Conservation (phyloP, 2,888 invertebrate genomes). For the Strigamia crassipes region DNA sequence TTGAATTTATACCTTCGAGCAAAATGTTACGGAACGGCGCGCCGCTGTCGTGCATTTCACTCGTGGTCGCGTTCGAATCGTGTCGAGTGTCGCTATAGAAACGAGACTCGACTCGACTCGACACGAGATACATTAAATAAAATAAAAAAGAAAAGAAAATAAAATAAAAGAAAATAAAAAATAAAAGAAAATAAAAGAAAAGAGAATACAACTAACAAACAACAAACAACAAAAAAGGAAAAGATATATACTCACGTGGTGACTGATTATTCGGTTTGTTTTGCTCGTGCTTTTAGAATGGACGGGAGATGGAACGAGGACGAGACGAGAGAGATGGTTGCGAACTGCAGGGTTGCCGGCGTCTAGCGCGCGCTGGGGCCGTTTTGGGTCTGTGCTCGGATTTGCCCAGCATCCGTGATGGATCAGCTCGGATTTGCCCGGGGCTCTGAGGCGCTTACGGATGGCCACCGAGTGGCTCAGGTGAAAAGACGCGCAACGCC, state of each 20-base stretch:
- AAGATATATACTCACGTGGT: too few species aligned
- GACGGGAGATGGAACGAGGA: too few species aligned
- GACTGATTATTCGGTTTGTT: too few species aligned
- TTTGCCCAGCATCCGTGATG: constrained; percentile 25
- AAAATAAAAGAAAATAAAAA: too few species aligned
- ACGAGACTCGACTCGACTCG: background rate
- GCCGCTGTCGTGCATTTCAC: background rate
- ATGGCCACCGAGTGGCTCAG: constrained; percentile 30
- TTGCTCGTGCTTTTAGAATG: too few species aligned
- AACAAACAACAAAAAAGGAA: too few species aligned
- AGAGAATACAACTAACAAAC: too few species aligned
- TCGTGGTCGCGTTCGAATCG: background rate
- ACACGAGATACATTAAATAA: too few species aligned
- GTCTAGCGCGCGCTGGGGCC: background rate
- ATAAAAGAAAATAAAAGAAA: too few species aligned
- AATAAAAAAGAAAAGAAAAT: too few species aligned
- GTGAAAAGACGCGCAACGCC: constrained; percentile 7
- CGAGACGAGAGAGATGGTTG: too few species aligned
- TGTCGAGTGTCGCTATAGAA: background rate
- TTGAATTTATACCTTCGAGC: background rate
- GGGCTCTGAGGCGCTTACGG: constrained; percentile 27
- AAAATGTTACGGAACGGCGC: background rate
- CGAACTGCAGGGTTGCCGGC: too few species aligned
- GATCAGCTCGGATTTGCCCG: constrained; percentile 18
- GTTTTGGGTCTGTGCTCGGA: constrained; percentile 23